Percentiles rank a stretch among this genome's conserved stretches.
Conservation (phyloP, 2,113 vertebrate genomes). For the Muntiacus reevesi region DNA sequence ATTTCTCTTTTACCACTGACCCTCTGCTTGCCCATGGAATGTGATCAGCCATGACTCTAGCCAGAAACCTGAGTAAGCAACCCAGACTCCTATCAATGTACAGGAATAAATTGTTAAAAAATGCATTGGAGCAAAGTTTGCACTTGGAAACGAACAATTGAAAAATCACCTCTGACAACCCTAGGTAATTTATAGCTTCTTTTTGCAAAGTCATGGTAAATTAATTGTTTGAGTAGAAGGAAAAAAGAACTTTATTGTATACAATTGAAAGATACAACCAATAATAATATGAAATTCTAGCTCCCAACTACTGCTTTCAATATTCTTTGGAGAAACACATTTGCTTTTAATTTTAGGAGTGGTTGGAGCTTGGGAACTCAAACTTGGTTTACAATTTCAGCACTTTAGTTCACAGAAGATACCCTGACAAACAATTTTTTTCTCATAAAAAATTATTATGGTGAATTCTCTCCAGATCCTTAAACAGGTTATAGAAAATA, state of each 20-base stretch:
- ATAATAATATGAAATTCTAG: constrained; percentile 79
- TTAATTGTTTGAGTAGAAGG: constrained; percentile 60
- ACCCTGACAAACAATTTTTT: constrained; percentile 41
- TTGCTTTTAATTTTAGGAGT: constrained; percentile 87
- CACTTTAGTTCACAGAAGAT: constrained; percentile 71
- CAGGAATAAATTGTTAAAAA: background rate
- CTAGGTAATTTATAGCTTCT: constrained; percentile 69
- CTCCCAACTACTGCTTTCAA: constrained; percentile 76
- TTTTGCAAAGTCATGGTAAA: constrained; percentile 57
- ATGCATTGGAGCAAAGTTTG: background rate
- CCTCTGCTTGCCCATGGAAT: constrained; percentile 17
- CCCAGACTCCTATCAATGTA: background rate
- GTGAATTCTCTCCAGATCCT: background rate
- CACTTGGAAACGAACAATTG: constrained; percentile 35
- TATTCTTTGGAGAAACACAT: constrained; percentile 82
- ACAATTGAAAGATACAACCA: constrained; percentile 77
- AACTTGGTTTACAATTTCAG: constrained; percentile 80
- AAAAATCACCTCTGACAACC: constrained; percentile 41
- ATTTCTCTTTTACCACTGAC: background rate
- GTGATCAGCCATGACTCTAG: background rate
- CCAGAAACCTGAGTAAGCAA: constrained; percentile 35
- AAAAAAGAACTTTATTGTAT: constrained; percentile 51
- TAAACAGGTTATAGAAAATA: background rate
- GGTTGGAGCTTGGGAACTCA: constrained; percentile 75
- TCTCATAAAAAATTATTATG: background rate